Conservation (phyloP, 2,888 invertebrate genomes). For the Napeogenes sylphis region DNA sequence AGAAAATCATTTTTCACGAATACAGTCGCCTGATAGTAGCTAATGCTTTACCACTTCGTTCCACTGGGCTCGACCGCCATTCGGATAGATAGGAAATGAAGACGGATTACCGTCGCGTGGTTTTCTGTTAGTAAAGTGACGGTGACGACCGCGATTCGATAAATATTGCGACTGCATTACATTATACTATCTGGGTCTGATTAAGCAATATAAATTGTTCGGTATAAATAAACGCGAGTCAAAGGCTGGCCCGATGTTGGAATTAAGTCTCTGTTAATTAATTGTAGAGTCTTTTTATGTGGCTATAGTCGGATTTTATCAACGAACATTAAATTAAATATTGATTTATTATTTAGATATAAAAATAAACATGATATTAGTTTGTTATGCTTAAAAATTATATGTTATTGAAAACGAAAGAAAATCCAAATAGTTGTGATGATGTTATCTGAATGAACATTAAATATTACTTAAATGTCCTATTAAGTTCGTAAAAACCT, state of each 20-base stretch:
- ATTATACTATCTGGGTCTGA: conserved; percentile 11
- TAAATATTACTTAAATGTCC: too few relatives aligned
- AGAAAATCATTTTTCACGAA: conserved; percentile 73
- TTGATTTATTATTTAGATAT: too few relatives aligned
- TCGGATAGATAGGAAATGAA: conserved; percentile 77
- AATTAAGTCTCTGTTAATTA: neutral
- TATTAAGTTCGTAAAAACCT: too few relatives aligned
- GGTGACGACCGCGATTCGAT: conserved; percentile 36
- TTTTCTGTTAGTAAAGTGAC: conserved; percentile 44
- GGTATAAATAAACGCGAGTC: conserved; percentile 12
- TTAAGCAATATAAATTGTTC: conserved; percentile 12
- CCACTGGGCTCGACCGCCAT: conserved; percentile 51
- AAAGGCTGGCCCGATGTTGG: neutral
- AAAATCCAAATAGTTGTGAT: too few relatives aligned
- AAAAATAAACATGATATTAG: too few relatives aligned
- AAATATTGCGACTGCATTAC: conserved; percentile 33
- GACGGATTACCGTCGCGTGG: conserved; percentile 75
- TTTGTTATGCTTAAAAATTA: too few relatives aligned
- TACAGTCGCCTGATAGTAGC: conserved; percentile 65
- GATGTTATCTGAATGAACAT: too few relatives aligned
- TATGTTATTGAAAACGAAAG: too few relatives aligned
- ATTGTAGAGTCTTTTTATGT: neutral
- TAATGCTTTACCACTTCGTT: conserved; percentile 64
- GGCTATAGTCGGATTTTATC: neutral
- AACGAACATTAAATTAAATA: too few relatives aligned